Conservation (phyloP, 2,113 vertebrate species). For the Columba janthina region DNA sequence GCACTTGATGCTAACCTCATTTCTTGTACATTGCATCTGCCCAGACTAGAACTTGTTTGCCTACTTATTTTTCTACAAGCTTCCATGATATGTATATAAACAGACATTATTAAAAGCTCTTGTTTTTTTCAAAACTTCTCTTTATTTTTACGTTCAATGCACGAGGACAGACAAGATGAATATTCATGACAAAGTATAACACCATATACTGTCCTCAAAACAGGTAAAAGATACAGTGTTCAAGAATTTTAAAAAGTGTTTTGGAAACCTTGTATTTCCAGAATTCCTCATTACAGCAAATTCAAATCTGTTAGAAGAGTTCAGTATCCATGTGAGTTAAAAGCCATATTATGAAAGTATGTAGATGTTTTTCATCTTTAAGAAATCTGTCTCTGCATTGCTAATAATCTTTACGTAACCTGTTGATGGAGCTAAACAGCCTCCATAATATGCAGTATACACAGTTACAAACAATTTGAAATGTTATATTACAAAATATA, state of each 20-base stretch:
- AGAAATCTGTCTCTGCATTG: constrained; percentile 23
- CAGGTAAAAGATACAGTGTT: neutral
- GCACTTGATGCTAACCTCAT: neutral
- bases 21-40: neutral
- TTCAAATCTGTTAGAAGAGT: neutral
- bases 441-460: constrained; percentile 1
- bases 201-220: neutral
- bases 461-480: constrained; percentile 35
- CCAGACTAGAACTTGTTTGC: neutral
- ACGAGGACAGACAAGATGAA: constrained; percentile 3
- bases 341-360: neutral
- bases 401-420: neutral
- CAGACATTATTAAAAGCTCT: neutral
- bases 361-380: neutral
- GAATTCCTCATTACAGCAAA: constrained; percentile 35
- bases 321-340: neutral
- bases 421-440: neutral
- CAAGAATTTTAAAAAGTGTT: constrained; percentile 30
- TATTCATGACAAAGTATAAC: constrained; percentile 7
- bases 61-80: neutral
- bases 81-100: neutral
- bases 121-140: constrained; percentile 1
- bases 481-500: constrained; percentile 71
- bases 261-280: constrained; percentile 21
- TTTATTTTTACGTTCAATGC: constrained; percentile 62